Evolutionary conservation across 2,113 vertebrate species (phyloP), one percentile per base, ranked within the genome.

Genomic region (Sander vitreus): DNA sequence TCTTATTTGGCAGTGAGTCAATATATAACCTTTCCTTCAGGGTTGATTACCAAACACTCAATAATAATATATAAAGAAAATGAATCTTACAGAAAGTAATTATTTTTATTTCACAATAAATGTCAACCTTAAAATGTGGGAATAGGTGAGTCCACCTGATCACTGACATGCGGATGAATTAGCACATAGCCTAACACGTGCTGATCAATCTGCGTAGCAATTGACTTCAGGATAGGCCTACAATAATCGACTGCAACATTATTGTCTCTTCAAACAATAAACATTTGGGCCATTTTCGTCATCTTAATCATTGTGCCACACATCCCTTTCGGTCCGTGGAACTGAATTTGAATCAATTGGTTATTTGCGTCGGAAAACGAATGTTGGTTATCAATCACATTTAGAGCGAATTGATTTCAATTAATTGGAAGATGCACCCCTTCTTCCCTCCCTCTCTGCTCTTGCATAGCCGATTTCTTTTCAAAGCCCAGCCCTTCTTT

Each of bases 351-450:
- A 62, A 82, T 72, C 78, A 84, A 86, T 84, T 80, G 72, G 30
- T 83, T 82, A 71, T 84, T 88, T 86, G 85, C 59, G n/a, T 83
- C 58, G 33, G 72, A n/a, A 88, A 86, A 80, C 83, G 80, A 88
- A 84, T 80, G 76, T 47, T 36, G 60, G 78, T 84, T 71, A 87
- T 94, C 85, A 88, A 93, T 93, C 86, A 89, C 70, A 77, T 92
- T 90, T 87, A 78, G 73, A 30, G 69, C 70, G 71, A 80, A 88
- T 75, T 86, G 89, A 84, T 83, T 86, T 79, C 85, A 89, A 86
- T 90, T 84, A 90, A 85, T 79, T 85, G 58, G 55, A 72, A 82
- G 79, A 78, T 11, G 70, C 72, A 51, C 59, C 76, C 39, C 23
- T n/a, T 48, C 48, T 30, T 36, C 67, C 76, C 69, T 58, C 53